Conservation (phyloP, 2,888 invertebrate genomes). For the Luperina testacea region DNA sequence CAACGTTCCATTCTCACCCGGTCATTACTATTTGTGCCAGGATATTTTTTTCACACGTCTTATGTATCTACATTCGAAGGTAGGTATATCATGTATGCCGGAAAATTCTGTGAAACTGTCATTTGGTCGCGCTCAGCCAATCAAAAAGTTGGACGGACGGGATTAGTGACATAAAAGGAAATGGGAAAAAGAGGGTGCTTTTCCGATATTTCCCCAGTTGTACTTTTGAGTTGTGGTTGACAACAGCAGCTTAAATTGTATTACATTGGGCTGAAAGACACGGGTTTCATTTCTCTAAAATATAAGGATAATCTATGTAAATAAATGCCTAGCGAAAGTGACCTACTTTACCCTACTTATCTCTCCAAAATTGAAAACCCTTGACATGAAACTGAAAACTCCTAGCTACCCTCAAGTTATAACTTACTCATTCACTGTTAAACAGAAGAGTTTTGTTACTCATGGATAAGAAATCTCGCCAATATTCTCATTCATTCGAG, state of each 20-base stretch:
- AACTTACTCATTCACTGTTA: constrained; percentile 34
- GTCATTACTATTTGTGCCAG: constrained; percentile 2
- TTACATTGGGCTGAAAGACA: neutral
- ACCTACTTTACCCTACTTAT: neutral
- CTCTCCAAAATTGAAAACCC: constrained; percentile 15
- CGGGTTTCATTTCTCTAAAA: neutral
- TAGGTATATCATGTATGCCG: constrained; percentile 1
- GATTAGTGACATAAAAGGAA: constrained; percentile 38
- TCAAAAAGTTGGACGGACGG: constrained; percentile 53
- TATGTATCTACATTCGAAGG: neutral
- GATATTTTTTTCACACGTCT: constrained; percentile 25
- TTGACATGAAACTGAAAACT: constrained; percentile 14
- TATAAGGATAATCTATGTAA: constrained; percentile 6
- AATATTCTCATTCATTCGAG: constrained; percentile 54
- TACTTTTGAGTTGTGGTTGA: constrained; percentile 15
- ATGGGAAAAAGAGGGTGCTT: constrained; percentile 13
- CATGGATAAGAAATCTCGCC: constrained; percentile 44
- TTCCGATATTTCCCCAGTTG: neutral
- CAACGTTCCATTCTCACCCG: constrained; percentile 39
- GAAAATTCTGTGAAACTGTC: constrained; percentile 32
- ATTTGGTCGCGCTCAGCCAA: constrained; percentile 40
- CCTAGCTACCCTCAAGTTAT: neutral
- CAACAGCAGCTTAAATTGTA: neutral
- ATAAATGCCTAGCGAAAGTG: constrained; percentile 3
- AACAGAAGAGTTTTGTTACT: constrained; percentile 45